phyloP scores from a whole-genome alignment of 2,888 invertebrate genomes.

The Sphaerophoria rueppellii region DNA sequence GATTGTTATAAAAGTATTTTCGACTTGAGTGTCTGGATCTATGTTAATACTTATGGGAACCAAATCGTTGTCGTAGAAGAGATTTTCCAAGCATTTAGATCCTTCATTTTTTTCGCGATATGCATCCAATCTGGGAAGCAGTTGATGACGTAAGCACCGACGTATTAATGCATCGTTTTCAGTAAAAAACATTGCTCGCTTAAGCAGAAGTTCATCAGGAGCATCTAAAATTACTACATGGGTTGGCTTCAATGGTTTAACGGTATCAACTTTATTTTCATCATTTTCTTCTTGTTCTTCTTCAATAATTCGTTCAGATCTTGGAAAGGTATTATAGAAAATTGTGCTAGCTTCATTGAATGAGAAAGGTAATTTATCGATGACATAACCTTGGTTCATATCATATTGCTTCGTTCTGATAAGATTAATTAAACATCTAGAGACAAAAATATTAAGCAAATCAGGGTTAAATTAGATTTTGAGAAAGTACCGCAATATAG shows the following conservation, averaged over 20 bases:
- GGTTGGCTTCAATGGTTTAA: slow-evolving; percentile 52
- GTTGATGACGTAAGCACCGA: slow-evolving; percentile 62
- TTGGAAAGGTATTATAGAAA: slow-evolving; percentile 31
- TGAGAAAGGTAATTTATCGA: slow-evolving; percentile 73
- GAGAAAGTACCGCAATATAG: slow-evolving; percentile 30
- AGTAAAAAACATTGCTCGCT: slow-evolving; percentile 68
- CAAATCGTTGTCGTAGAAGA: slow-evolving; percentile 73
- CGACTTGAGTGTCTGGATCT: slow-evolving; percentile 34
- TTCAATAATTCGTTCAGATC: neutral
- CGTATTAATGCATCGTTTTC: slow-evolving; percentile 69
- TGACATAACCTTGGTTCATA: slow-evolving; percentile 74
- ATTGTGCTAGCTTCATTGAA: slow-evolving; percentile 66
- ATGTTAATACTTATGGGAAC: slow-evolving; percentile 65
- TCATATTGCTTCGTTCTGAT: slow-evolving; percentile 62
- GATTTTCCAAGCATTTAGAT: slow-evolving; percentile 57
- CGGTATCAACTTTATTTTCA: neutral
- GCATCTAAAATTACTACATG: slow-evolving; percentile 67
- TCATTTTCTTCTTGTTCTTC: no score
- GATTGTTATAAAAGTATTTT: slow-evolving; percentile 56
- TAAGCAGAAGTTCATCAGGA: slow-evolving; percentile 63
- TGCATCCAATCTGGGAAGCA: slow-evolving; percentile 62
- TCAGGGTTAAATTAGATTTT: neutral
- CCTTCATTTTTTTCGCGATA: slow-evolving; percentile 72
- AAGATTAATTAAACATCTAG: slow-evolving; percentile 64
- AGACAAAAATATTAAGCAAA: neutral